phyloP scores from a whole-genome alignment of 2,113 vertebrate genomes.

The Nipponia nippon region DNA sequence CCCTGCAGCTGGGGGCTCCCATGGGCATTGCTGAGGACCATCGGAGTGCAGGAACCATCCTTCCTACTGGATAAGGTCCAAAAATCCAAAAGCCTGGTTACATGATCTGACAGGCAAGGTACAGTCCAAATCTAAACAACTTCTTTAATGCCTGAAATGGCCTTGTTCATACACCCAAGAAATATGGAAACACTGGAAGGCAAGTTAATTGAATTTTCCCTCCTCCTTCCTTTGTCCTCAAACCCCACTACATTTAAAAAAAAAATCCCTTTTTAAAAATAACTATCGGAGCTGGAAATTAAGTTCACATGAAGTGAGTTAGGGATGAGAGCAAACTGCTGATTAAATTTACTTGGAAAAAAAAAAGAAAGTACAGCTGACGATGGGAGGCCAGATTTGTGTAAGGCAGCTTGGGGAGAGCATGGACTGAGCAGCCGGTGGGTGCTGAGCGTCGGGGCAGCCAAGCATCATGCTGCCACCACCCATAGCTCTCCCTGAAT shows the following conservation, averaged over 20 bases:
- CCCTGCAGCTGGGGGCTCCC: accelerated
- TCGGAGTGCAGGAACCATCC: neutral
- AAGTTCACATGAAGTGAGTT: slow-evolving; percentile 83
- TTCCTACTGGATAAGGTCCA: neutral
- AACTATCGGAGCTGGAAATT: slow-evolving; percentile 74
- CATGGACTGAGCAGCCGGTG: neutral
- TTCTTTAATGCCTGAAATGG: neutral
- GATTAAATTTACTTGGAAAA: slow-evolving; percentile 80
- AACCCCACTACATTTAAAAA: neutral
- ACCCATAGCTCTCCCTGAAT: neutral
- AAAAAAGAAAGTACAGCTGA: neutral
- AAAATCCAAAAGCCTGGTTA: neutral
- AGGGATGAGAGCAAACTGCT: slow-evolving; percentile 81
- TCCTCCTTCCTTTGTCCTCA: neutral
- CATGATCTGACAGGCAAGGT: neutral
- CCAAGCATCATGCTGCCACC: accelerated
- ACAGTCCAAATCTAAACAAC: neutral
- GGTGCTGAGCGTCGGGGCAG: accelerated
- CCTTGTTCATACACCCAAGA: neutral
- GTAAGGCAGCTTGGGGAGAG: slow-evolving; percentile 37
- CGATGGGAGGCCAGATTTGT: neutral
- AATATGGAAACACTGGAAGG: slow-evolving; percentile 36
- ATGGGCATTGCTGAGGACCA: neutral
- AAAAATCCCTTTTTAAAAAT: slow-evolving; percentile 14
- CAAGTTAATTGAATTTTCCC: slow-evolving; percentile 41